Evolutionary conservation across 1,140 invertebrate genomes (phyloP), one percentile per base, ranked within the genome.

Genomic region (Asobara japonica): DNA sequence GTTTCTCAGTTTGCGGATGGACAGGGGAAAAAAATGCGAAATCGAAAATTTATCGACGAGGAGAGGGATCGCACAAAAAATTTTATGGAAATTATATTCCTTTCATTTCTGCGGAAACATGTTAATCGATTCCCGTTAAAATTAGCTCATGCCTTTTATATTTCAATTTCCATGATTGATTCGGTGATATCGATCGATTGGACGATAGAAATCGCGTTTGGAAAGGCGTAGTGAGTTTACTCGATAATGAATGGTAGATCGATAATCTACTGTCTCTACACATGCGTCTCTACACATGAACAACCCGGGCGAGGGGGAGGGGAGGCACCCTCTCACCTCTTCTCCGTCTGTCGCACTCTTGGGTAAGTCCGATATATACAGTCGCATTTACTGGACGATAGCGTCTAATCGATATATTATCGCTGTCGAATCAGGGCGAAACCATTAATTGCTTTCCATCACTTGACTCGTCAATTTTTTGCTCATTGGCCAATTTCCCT

Each of bases 231-330:
- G 51, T 56, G 6, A 56, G 45, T 56, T 18, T 27, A 56, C 22
- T 25, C 22, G 51, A 56, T 56, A 56, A 56, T 56, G 51, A 56
- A 56, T 56, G 51, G 51, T 56, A 22, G 51, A 56, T 56, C 51
- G 51, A 56, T 56, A 56, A 56, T 56, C 51, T 56, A 56, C 51
- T 18, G 20, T 56, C 51, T 56, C 51, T 56, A 25, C 51, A 56
- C 51, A 25, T 22, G 4, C 4, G 11, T 27, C n/a, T n/a, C n/a
- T n/a, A n/a, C n/a, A n/a, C n/a, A n/a, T n/a, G n/a, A n/a, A n/a
- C n/a, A n/a, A n/a, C n/a, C n/a, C n/a, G n/a, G n/a, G n/a, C n/a
- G n/a, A n/a, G n/a, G n/a, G n/a, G n/a, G n/a, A n/a, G n/a, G n/a
- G 51, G 2, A 56, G 2, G 6, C 22, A 3, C 3, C 22, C 51